Evolutionary conservation across 2,888 invertebrate genomes (phyloP), one percentile per base, ranked within the genome.

Genomic region (Micoletzkya japonica): DNA sequence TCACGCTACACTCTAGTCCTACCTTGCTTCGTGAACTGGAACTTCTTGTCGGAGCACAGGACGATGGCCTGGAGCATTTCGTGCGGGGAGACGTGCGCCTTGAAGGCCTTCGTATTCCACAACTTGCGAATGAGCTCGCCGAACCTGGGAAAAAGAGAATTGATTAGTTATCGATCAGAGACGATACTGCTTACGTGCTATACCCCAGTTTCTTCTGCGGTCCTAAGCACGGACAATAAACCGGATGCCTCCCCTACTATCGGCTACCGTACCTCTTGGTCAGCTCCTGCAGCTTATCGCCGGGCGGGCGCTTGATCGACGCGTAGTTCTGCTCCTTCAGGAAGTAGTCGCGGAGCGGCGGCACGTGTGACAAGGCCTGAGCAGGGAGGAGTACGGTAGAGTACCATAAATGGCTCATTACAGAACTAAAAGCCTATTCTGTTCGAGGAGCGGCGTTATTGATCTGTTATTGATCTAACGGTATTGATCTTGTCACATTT

Each of bases 61-160:
- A 59, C 98, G 32, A 85, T 80, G 0, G 85, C 85, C 81, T 99
- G 99, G 32, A 99, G 88, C 97, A 99, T 99, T 89, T 99, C 98
- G 86, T 99, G 99, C 0, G 99, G 99, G 28, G 95, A 96, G 0
- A 99, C 99, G 85, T 99, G 99, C 0, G 97, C 93, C 87, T 99
- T 98, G 86, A 99, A 99, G 84, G 97, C 97, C 52, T 95, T 89
- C 0, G 97, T 96, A 87, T 99, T 98, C 98, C 98, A 99, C 81
- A 99, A 89, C 86, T 99, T 99, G 26, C 98, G 50, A 71, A 81
- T 68, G 26, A 82, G 66, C 60, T 81, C 81, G 24, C 81, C 81
- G 59, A 81, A 82, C 20, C 81, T 70, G 57, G 4, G 36, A 6
- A 20, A 10, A 36, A 24, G 28, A 26, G 28, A 24, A 7, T 50